Conservation (phyloP, 2,888 invertebrate species). For the Sinhomidia bicolor region DNA sequence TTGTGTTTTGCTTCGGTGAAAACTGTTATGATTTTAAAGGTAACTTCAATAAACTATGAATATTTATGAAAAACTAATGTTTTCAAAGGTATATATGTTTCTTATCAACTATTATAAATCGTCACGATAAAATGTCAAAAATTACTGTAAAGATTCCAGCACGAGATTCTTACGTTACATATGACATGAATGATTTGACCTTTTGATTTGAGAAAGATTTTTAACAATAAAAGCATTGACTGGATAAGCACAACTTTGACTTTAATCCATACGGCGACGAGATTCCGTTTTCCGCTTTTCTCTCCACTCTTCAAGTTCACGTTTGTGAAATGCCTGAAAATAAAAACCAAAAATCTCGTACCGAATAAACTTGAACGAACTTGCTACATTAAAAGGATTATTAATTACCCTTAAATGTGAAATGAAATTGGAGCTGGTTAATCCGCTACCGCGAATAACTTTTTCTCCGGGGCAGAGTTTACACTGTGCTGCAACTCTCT, state of each 20-base stretch:
- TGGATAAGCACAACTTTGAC: too few relatives aligned
- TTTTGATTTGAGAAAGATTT: conserved; percentile 1
- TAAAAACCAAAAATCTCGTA: too few relatives aligned
- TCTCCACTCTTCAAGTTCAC: conserved; percentile 63
- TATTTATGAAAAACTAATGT: neutral
- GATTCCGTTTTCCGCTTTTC: conserved; percentile 66
- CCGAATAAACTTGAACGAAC: too few relatives aligned
- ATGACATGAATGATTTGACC: neutral
- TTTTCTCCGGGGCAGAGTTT: conserved; percentile 68
- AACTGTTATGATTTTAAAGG: neutral
- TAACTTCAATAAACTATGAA: neutral
- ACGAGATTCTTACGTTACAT: conserved; percentile 12
- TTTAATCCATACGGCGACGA: conserved; percentile 51
- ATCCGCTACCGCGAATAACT: conserved; percentile 66
- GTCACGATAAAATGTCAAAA: neutral
- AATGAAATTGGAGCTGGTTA: conserved; percentile 67
- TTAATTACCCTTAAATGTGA: conserved; percentile 59
- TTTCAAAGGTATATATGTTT: too few relatives aligned
- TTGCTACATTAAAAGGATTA: too few relatives aligned
- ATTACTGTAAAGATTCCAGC: neutral
- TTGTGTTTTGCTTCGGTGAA: neutral
- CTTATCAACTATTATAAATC: too few relatives aligned
- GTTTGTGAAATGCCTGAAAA: conserved; percentile 68
- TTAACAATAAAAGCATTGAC: neutral
- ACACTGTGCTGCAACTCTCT: conserved; percentile 64